Evolutionary conservation across 2,888 invertebrate species (phyloP).

Genomic region (Diarsia mendica): DNA sequence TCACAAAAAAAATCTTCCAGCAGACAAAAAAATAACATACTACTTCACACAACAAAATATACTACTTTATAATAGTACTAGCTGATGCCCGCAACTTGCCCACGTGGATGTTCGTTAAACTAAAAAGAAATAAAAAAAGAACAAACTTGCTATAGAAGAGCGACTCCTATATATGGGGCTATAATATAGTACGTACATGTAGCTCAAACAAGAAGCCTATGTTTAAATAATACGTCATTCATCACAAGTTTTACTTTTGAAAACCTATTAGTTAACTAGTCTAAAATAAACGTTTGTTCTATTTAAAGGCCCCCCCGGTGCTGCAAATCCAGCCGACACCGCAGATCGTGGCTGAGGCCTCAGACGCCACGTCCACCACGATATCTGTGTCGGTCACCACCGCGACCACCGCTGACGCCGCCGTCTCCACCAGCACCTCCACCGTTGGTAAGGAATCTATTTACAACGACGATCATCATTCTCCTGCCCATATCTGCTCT

Average conservation of each 20-base stretch:
- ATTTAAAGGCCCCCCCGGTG: conserved; percentile 69
- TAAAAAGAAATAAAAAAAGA: too few relatives aligned
- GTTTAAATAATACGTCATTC: not conserved
- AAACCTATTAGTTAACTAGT: not conserved
- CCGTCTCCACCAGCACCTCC: conserved; percentile 73
- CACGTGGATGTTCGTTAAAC: too few relatives aligned
- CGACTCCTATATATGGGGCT: not conserved
- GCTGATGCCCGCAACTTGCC: too few relatives aligned
- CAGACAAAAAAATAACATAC: too few relatives aligned
- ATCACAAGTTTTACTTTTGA: not conserved
- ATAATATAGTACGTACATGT: not conserved
- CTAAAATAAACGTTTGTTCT: not conserved
- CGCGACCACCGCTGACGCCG: conserved; percentile 64
- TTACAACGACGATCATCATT: too few relatives aligned
- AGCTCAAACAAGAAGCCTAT: not conserved
- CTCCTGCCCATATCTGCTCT: too few relatives aligned
- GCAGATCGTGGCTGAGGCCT: conserved; percentile 63
- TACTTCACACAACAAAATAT: not conserved
- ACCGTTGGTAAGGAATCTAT: conserved; percentile 66
- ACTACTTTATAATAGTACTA: not conserved
- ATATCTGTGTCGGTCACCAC: conserved; percentile 51
- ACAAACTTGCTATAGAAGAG: not conserved
- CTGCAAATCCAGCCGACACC: conserved; percentile 78
- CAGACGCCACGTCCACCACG: conserved; percentile 55
- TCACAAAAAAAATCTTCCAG: too few relatives aligned